These are phyloP conservation scores for Tupaia tana DNA, from an alignment of 2,113 vertebrate genomes.

Conservation along the genomic window DNA sequence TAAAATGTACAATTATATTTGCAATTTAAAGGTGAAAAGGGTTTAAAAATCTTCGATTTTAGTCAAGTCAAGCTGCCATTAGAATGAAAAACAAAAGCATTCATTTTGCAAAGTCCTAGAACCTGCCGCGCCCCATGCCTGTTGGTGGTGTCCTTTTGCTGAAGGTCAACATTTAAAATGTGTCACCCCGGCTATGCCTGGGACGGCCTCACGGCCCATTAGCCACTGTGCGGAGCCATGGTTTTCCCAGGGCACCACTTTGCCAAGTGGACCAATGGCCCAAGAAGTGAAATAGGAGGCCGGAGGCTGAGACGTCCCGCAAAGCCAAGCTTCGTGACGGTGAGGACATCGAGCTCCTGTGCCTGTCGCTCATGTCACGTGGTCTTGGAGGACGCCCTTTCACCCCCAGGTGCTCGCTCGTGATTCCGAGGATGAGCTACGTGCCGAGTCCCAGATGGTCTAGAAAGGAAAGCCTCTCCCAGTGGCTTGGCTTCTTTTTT, in stretches of 20 bases:
- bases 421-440: background rate
- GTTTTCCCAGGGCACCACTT: slow-evolving; percentile 36
- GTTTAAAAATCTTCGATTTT: background rate
- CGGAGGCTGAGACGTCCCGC: background rate
- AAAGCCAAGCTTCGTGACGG: background rate
- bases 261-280: background rate
- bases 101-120: background rate
- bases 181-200: background rate
- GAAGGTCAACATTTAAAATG: background rate
- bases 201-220: background rate
- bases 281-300: background rate
- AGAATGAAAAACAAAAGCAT: background rate
- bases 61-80: background rate
- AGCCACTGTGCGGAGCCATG: background rate
- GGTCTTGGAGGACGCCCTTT: background rate
- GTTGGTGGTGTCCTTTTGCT: background rate
- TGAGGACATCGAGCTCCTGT: background rate
- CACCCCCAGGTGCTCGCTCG: background rate
- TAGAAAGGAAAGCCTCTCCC: background rate
- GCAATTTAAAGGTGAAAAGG: background rate
- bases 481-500: background rate
- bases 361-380: background rate
- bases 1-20: background rate
- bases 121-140: rapidly evolving
- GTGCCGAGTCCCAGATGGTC: slow-evolving; percentile 32